These are phyloP conservation scores for Bagarius yarrelli DNA, from an alignment of 2,113 vertebrate species.

Conservation along the genomic window DNA sequence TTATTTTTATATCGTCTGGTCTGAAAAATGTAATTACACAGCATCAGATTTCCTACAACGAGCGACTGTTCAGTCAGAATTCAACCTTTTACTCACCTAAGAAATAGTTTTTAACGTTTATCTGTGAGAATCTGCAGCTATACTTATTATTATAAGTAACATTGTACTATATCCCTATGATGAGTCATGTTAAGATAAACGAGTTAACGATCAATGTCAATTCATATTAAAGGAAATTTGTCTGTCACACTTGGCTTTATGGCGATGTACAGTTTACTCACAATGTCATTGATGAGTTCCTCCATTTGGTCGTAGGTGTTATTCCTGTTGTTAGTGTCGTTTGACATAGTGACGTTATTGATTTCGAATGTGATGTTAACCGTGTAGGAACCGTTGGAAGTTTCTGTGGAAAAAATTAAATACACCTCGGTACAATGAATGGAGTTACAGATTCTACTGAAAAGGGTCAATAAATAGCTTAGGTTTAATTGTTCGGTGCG, in stretches of 20 bases:
- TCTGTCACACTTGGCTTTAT: background rate
- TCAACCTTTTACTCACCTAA: background rate
- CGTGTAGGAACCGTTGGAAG: background rate
- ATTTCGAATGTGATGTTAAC: background rate
- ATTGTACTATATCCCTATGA: background rate
- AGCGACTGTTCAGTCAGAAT: background rate
- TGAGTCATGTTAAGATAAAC: background rate
- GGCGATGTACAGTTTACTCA: background rate
- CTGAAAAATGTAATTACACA: background rate
- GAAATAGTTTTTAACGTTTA: background rate
- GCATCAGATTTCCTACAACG: background rate
- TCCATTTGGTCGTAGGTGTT: background rate
- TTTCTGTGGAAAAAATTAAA: background rate
- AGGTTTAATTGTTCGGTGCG: too few species aligned
- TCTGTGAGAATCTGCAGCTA: background rate
- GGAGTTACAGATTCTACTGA: background rate
- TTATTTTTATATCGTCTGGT: background rate
- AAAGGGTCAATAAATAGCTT: too few species aligned
- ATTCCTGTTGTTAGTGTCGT: background rate
- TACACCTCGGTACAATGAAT: background rate
- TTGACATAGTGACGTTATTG: background rate
- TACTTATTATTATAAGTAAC: background rate
- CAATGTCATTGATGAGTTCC: background rate
- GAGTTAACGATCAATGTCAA: background rate
- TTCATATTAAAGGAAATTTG: background rate